Evolutionary conservation across 2,888 invertebrate species (phyloP), one percentile per base, ranked within the genome.

Genomic region (Pachycephus smyrnensis): DNA sequence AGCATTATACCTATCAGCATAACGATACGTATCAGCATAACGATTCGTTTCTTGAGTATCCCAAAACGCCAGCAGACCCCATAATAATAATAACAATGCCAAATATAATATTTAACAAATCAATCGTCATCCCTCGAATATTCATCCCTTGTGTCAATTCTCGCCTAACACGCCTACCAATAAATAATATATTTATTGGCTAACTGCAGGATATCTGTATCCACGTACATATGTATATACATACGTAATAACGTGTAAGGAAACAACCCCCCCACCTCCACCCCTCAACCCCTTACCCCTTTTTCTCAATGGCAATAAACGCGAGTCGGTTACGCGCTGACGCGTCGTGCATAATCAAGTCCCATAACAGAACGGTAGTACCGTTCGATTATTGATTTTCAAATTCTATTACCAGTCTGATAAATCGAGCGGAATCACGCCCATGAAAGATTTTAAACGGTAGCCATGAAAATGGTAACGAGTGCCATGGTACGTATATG

Each of bases 181-280:
- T 86, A 86, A 86, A 86, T 86, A 86, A 85, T 82, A n/a, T 77
- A 82, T 86, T 86, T 86, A 71, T 71, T 71, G 33, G 23, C 23
- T 23, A 1, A 55, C 23, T 2, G 9, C 23, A 9, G 55, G 6
- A 23, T 55, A 55, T 0, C 33, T 33, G 4, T 33, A 0, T 55
- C 15, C 55, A 6, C 23, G 40, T 6, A 40, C 1, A 12, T 15
- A 15, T 9, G 9, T 55, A 55, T 55, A 55, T 55, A 55, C 55
- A 55, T 55, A 55, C 23, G 6, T 23, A 55, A 23, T 23, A 9
- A 23, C 55, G 15, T 23, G 2, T 55, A 55, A 55, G 23, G 15
- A 55, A 55, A 55, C 9, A 2, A 2, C 55, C 23, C 23, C 55
- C 23, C 9, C 4, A 6, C 9, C 6, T 35, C 33, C 33, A 3